Base-by-base conservation (phyloP, 2,888 invertebrate genomes). In the Drosophila quinaria region DNA sequence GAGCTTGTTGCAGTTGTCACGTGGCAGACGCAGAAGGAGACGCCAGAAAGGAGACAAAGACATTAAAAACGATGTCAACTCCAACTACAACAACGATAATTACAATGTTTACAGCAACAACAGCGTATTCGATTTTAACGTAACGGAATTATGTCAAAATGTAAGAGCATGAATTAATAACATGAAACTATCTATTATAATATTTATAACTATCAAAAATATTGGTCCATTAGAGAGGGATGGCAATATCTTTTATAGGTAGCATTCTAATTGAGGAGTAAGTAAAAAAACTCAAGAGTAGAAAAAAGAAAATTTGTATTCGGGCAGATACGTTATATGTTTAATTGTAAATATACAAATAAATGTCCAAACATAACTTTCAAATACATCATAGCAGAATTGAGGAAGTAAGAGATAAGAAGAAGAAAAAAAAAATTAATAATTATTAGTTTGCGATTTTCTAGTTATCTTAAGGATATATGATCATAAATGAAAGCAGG, bases 101-200 rank as follows among this genome's bases (percentile, higher is more conserved):
- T 65, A 61, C 52, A 61, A 56, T 19, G 42, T 4, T 19, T 42
- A 22, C 22, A 22, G 22, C 22, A 22, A 22, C 22, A 22, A 37
- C 42, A 75, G 71, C 49, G 69, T 76, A 65, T 82, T 86, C 59
- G 81, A 74, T 67, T 87, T 85, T 72, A 89, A 90, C 55, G 68
- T 87, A 11, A 91, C 89, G 55, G 81, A 85, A 70, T 70, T 75
- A 64, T 89, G 90, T 78, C 86, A 89, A 75, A 90, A 90, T 70
- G 90, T 90, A 78, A 88, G 85, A 39, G 15, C 47, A 44, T 31
- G 61, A 56, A 3, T 4, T 3, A 4, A n/a, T 11, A n/a, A 2
- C n/a, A n/a, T 37, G 4, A 10, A 10, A 4, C 33, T 33, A 11
- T 33, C 33, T n/a, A 35, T 11, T 35, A n/a, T n/a, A n/a, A n/a